These are phyloP conservation scores for Amphipoea lucens DNA, from an alignment of 2,888 invertebrate species.

Conservation along the genomic window DNA sequence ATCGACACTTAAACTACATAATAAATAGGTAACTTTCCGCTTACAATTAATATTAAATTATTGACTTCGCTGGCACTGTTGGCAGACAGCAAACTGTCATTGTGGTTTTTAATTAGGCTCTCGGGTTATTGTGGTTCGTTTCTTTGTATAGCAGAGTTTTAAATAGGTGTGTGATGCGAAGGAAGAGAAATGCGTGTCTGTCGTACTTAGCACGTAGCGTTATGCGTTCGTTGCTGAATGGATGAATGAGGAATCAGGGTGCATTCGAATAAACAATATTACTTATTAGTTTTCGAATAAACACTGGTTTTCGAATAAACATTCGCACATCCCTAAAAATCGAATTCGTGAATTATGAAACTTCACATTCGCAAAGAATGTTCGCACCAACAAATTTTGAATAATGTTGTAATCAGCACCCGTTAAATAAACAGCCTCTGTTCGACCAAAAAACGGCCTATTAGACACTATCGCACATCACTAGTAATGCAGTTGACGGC, in stretches of 20 bases:
- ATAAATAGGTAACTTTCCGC: slow-evolving; percentile 68
- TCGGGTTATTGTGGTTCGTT: slow-evolving; percentile 32
- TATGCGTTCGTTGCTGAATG: slow-evolving; percentile 12
- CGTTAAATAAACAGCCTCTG: slow-evolving; percentile 40
- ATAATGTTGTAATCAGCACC: slow-evolving; percentile 47
- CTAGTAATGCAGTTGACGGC: slow-evolving; percentile 29
- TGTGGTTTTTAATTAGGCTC: slow-evolving; percentile 61
- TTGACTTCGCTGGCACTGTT: slow-evolving; percentile 60
- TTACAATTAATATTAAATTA: slow-evolving; percentile 70
- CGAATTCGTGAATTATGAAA: neutral
- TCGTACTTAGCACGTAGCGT: slow-evolving; percentile 41
- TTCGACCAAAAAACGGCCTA: slow-evolving; percentile 53
- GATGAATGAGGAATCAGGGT: slow-evolving; percentile 13
- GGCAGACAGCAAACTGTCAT: slow-evolving; percentile 61
- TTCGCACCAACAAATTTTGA: slow-evolving; percentile 35
- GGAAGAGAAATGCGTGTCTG: slow-evolving; percentile 52
- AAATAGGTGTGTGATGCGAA: slow-evolving; percentile 44
- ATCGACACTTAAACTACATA: slow-evolving; percentile 65
- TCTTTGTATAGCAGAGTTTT: slow-evolving; percentile 51
- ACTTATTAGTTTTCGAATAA: neutral
- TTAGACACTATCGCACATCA: slow-evolving; percentile 50
- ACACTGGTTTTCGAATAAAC: neutral
- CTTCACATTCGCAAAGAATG: slow-evolving; percentile 9
- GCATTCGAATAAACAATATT: slow-evolving; percentile 7
- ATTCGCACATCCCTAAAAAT: neutral